Base-by-base conservation (phyloP, 2,888 invertebrate genomes). In the Eueremaeus valkanovi region DNA sequence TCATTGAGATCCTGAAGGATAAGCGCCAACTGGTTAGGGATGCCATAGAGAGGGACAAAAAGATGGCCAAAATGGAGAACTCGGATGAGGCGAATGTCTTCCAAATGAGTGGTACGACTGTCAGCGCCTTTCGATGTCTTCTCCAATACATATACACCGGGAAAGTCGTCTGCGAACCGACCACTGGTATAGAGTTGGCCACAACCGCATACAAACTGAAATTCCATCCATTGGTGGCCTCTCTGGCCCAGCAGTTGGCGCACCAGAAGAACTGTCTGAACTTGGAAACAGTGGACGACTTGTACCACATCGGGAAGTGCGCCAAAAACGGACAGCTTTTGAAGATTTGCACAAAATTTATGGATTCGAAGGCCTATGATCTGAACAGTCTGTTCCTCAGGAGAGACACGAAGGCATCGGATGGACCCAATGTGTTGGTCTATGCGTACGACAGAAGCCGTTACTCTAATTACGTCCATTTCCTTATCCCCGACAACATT, bases 51-150 rank as follows among this genome's bases (percentile, higher is more conserved):
- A 70, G 45, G 16, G 70, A 70, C 29, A 6, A 16, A 27, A 24
- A 18, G 16, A 0, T 42, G 27, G 70, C 70, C 6, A 1, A 36
- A 29, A 0, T 6, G 6, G 42, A 70, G 27, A 70, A 45, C 1
- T 8, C 27, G 13, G 40, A 42, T 29, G 70, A 27, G 36, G 70
- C 70, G 13, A 70, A 6, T 45, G 9, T 42, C 18, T 70, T 70
- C 29, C 70, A 70, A 70, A 42, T 70, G 45, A 70, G 27, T 45
- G 70, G 70, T 45, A 70, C 70, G 1, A 70, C 70, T 70, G 16
- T 27, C 1, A 45, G 5, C 1, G 70, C 70, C 3, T 70, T 70
- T n/a, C 42, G 45, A 42, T 11, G 13, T 16, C 70, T 70, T 16
- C 42, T 70, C 0, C 18, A 45, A 16, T 70, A 70, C 13, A 45